These are phyloP conservation scores for Cenopis cana DNA, from an alignment of 2,888 invertebrate species.

Conservation along the genomic window DNA sequence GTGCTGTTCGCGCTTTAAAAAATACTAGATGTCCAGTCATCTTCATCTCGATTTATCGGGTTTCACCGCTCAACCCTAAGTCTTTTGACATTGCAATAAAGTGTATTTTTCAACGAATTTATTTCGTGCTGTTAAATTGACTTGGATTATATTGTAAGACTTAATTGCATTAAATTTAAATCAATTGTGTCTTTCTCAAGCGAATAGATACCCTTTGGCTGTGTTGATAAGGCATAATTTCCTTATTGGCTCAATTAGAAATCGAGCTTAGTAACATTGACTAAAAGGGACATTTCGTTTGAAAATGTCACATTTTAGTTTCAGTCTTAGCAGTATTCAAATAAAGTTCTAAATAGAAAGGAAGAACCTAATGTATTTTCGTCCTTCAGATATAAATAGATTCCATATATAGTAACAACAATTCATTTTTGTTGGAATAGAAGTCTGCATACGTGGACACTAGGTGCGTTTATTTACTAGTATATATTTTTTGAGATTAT, in stretches of 20 bases:
- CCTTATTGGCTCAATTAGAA: too few species aligned
- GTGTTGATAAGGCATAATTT: too few species aligned
- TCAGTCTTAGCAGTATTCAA: neutral
- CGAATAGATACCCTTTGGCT: too few species aligned
- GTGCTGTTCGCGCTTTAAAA: too few species aligned
- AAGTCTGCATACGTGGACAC: neutral
- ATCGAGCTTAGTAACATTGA: too few species aligned
- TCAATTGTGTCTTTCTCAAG: too few species aligned
- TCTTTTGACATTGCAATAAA: conserved; percentile 2
- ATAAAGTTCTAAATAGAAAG: neutral
- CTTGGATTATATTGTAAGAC: neutral
- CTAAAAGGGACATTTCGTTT: too few species aligned
- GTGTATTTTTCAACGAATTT: neutral
- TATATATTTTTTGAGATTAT: conserved; percentile 19
- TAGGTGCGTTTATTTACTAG: conserved; percentile 1
- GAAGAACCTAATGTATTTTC: neutral
- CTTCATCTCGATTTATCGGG: too few species aligned
- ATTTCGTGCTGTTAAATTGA: neutral
- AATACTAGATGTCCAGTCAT: too few species aligned
- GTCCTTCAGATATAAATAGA: neutral
- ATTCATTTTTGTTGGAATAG: neutral
- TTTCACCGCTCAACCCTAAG: neutral
- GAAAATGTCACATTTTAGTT: neutral
- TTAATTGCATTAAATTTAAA: neutral
- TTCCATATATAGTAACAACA: neutral